Conservation (phyloP, 2,888 invertebrate species). For the Ctena decussata region DNA sequence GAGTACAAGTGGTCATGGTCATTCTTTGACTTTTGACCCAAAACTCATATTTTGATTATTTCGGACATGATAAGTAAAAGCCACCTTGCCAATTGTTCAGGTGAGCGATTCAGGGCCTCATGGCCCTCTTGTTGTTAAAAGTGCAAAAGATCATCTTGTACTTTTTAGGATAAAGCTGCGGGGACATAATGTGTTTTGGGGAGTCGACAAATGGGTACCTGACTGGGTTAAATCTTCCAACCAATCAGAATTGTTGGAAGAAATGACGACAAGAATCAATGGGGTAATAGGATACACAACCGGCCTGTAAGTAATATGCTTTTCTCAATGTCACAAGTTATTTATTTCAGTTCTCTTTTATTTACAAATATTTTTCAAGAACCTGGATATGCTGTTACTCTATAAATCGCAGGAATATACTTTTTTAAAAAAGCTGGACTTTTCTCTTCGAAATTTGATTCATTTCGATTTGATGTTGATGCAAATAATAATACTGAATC, state of each 20-base stretch:
- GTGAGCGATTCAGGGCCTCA: too few species aligned
- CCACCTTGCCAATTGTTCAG: too few species aligned
- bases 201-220: constrained; percentile 45
- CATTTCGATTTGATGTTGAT: too few species aligned
- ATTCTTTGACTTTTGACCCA: too few species aligned
- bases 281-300: constrained; percentile 41
- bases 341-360: background rate
- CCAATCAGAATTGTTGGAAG: constrained; percentile 12
- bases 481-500: too few species aligned
- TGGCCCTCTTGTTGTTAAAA: too few species aligned
- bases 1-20: too few species aligned
- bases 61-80: too few species aligned
- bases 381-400: too few species aligned
- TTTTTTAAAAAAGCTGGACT: too few species aligned
- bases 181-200: constrained; percentile 72
- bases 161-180: constrained; percentile 61
- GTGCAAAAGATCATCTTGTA: background rate
- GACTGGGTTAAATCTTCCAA: constrained; percentile 45
- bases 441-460: too few species aligned
- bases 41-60: too few species aligned
- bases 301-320: constrained; percentile 56
- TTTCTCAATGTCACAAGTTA: background rate
- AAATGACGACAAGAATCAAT: constrained; percentile 51
- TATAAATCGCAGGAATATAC: background rate
- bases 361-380: background rate